Evolutionary conservation across 2,797 vertebrate genomes (phyloP).

Genomic region (Anas bahamensis): DNA sequence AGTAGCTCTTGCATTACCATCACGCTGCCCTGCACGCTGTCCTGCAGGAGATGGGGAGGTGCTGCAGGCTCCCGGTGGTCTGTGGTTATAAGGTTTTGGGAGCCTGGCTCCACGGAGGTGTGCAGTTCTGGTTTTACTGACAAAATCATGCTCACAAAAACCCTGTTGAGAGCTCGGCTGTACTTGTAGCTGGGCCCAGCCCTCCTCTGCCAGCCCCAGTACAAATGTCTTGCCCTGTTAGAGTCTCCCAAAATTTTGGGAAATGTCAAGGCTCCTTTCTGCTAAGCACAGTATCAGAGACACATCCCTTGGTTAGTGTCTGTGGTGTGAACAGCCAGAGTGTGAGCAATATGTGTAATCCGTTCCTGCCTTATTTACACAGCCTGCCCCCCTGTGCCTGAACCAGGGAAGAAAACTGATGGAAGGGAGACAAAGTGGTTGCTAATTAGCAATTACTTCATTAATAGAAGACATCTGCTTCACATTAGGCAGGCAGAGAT

Average conservation of each 20-base stretch:
- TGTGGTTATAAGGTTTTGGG: neutral
- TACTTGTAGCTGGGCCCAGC: neutral
- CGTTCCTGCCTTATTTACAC: neutral
- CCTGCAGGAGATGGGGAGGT: neutral
- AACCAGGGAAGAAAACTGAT: neutral
- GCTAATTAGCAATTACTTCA: conserved; percentile 31
- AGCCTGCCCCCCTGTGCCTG: neutral
- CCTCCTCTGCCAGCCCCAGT: neutral
- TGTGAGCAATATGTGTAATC: rapidly evolving
- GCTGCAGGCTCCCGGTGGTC: neutral
- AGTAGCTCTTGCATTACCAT: neutral
- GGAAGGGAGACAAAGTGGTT: neutral
- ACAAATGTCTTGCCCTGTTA: neutral
- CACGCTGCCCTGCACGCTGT: too few species aligned
- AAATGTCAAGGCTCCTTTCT: neutral
- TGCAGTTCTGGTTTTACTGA: neutral
- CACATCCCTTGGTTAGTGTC: neutral
- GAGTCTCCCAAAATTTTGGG: neutral
- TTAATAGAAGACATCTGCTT: conserved; percentile 39
- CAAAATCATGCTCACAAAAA: neutral
- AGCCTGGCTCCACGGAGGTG: neutral
- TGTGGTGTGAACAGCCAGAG: neutral
- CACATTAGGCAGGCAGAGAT: neutral
- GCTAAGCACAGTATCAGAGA: neutral
- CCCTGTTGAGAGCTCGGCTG: neutral